Percentiles rank a stretch among this genome's conserved stretches.
These are phyloP conservation scores for Zoroaster sp. DNA, from an alignment of 53 echinoderm and acorn worm species.

Conservation along the genomic window DNA sequence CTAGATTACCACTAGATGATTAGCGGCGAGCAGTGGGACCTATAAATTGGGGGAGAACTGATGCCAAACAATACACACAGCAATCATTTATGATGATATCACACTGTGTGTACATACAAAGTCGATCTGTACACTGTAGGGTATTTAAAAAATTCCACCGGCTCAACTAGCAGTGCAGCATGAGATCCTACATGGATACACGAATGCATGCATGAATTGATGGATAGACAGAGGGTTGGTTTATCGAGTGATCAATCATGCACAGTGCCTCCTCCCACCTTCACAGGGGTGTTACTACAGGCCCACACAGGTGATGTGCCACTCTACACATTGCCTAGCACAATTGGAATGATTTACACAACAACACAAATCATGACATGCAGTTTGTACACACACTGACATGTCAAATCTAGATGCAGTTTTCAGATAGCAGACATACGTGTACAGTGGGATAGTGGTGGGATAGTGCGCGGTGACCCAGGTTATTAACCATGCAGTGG, in stretches of 20 bases:
- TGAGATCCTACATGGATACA: background rate
- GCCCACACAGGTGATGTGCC: background rate
- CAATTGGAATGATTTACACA: background rate
- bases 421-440: background rate
- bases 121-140: background rate
- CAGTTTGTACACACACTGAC: background rate
- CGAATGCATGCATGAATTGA: background rate
- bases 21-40: background rate
- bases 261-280: slow-evolving; percentile 24
- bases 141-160: background rate
- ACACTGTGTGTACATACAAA: background rate
- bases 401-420: background rate
- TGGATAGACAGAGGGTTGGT: background rate
- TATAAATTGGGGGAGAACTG: background rate
- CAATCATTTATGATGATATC: background rate
- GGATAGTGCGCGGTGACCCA: background rate
- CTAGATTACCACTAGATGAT: background rate
- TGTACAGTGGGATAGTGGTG: background rate
- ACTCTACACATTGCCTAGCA: background rate
- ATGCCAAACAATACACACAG: background rate
- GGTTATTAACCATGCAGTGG: background rate
- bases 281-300: background rate
- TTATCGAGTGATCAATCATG: slow-evolving; percentile 16
- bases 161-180: too few relatives aligned
- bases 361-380: background rate